Base-by-base conservation (phyloP, 2,797 vertebrate species). In the Choloepus didactylus region DNA sequence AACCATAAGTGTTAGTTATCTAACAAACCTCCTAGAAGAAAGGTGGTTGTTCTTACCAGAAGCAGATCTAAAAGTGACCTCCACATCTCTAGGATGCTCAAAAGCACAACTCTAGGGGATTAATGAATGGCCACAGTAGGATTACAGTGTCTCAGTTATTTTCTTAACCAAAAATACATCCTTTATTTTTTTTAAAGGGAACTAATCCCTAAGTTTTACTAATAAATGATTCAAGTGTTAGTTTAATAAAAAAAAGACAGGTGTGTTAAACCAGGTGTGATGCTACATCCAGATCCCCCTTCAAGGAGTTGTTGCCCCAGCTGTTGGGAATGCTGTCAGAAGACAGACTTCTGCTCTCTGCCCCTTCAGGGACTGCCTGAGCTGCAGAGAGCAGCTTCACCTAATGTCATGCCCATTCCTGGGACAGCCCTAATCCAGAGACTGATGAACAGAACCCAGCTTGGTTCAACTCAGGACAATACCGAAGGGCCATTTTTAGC, bases 11-110 rank as follows among this genome's bases (percentile, higher is more conserved):
- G 2, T 69, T 80, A 89, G 27, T 46, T 94, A 91, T 15, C 44
- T n/a, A 91, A 49, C 64, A 89, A 82, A 86, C 0, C 51, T 93
- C 60, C 87, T 73, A 70, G 54, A 94, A 94, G 62, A 93, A 93
- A 93, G 77, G 2, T 9, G 23, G 59, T 41, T 91, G 59, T 69
- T 38, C 35, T 73, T 89, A 41, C 29, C 23, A 41, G 19, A 56
- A 89, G 70, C 75, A 80, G 76, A 89, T 59, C 73, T 46, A 75
- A 35, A 81, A 60, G 75, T 21, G 35, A 79, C 1, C 15, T 16
- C 76, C 21, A 7, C 16, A 86, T 31, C n/a, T 67, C 31, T n/a
- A 73, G 44, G 60, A 66, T 86, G n/a, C 69, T 89, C 80, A 77
- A 91, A 84, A 79, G 51, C 11, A 89, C 19, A 77, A 38, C 69